Evolutionary conservation across 1,140 invertebrate species (phyloP), one percentile per base, ranked within the genome.

Genomic region (Rhynchophorus ferrugineus): DNA sequence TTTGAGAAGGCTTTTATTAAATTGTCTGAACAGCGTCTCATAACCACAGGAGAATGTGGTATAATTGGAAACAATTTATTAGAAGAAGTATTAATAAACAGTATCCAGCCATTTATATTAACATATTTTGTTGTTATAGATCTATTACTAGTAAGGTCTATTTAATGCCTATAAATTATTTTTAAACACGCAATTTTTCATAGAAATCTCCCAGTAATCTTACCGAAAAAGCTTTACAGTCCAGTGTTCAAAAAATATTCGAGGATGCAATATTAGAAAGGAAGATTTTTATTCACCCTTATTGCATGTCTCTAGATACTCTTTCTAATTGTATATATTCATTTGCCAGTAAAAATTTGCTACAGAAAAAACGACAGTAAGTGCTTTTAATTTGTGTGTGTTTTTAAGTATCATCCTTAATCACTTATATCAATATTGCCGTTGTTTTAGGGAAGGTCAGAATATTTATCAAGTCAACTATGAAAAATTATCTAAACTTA

Each of bases 281-380:
- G 20, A 61, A 62, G 2, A 42, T 47, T 1, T 68, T 71, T 50
- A 66, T 75, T 2, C 78, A 80, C 67, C 78, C 80, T 0, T 82
- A 81, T 71, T 75, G 73, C 53, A 66, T 82, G 20, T 78, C 75
- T 29, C 67, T 81, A 50, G 78, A 81, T 56, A 72, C 70, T 29
- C 67, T 75, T 29, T 57, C 60, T 17, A 72, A 70, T 66, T 74
- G 72, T 49, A 51, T 76, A 17, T 65, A 60, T 33, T 72, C 69
- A 20, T 62, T 76, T 11, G 53, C 59, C 2, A 51, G 59, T 8
- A 58, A 63, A 7, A 62, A 62, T 0, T 67, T 63, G 0, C 39
- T 75, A 1, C 34, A 33, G 5, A 72, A 64, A 56, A 60, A 60
- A 13, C 69, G 63, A 60, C 59, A 47, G 75, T 77, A 61, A 68